Percentiles rank a stretch among this genome's conserved stretches.
These are phyloP conservation scores for Rhodeus uyekii DNA, from an alignment of 2,797 vertebrate genomes.

Conservation along the genomic window DNA sequence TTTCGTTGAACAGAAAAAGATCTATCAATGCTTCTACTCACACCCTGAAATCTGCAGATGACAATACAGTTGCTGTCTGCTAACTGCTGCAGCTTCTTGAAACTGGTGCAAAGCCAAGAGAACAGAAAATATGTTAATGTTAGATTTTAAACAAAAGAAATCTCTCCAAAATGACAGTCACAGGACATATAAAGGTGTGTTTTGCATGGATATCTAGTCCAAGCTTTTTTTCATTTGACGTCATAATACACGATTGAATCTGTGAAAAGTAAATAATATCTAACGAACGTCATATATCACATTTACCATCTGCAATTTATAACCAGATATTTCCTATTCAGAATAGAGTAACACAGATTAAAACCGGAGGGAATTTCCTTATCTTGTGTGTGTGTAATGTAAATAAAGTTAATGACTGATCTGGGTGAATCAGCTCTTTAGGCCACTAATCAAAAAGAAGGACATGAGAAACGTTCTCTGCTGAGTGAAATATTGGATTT, in stretches of 20 bases:
- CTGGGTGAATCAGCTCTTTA: conserved; percentile 27
- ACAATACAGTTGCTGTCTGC: conserved; percentile 10
- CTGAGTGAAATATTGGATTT: neutral
- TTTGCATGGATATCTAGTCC: neutral
- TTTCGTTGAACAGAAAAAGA: neutral
- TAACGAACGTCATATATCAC: conserved; percentile 5
- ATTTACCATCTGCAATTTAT: conserved; percentile 21
- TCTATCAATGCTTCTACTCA: neutral
- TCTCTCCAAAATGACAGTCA: neutral
- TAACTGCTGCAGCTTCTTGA: neutral
- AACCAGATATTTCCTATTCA: conserved; percentile 21
- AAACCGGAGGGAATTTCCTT: conserved; percentile 66
- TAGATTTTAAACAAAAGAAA: neutral
- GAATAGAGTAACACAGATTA: conserved; percentile 47
- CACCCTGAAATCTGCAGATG: conserved; percentile 2
- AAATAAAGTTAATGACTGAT: conserved; percentile 62
- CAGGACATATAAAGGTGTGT: neutral
- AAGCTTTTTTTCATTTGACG: neutral
- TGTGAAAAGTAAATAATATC: neutral
- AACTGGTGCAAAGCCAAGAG: neutral
- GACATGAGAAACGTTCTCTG: neutral
- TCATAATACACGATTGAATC: neutral
- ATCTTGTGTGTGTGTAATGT: conserved; percentile 44
- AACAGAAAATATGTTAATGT: neutral
- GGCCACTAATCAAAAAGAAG: conserved; percentile 20